Evolutionary conservation across 2,888 invertebrate species (phyloP).

Genomic region (Lysandra coridon): DNA sequence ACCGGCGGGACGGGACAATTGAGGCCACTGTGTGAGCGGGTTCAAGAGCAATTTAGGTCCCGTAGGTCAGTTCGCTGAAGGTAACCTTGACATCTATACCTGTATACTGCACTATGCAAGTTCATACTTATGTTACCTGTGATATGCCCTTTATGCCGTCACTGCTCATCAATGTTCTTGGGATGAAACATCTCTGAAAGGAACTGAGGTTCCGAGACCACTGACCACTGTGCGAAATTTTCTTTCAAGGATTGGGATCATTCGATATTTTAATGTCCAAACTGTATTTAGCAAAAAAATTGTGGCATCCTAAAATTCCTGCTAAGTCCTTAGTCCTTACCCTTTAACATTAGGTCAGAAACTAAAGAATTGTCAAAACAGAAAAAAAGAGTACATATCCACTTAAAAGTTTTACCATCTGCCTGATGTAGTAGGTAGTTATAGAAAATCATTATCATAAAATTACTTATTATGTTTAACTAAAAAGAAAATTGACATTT

Average conservation of each 20-base stretch:
- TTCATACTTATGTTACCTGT: background rate
- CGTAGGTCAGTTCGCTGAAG: conserved; percentile 80
- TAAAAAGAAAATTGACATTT: background rate
- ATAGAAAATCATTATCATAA: too few relatives aligned
- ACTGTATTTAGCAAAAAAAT: too few relatives aligned
- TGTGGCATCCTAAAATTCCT: too few relatives aligned
- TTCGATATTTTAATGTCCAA: too few relatives aligned
- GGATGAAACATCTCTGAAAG: background rate
- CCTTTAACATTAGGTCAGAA: too few relatives aligned
- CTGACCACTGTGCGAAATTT: background rate
- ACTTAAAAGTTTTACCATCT: too few relatives aligned
- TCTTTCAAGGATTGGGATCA: too few relatives aligned
- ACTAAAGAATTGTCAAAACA: too few relatives aligned
- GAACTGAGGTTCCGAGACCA: too few relatives aligned
- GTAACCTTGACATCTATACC: conserved; percentile 77
- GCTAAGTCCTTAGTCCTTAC: too few relatives aligned
- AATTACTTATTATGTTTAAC: background rate
- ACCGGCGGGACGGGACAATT: conserved; percentile 78
- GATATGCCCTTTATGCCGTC: background rate
- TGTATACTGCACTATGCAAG: conserved; percentile 30
- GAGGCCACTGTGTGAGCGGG: conserved; percentile 79
- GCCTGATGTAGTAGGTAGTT: too few relatives aligned
- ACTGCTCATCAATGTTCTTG: background rate
- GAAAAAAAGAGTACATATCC: too few relatives aligned
- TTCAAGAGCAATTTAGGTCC: conserved; percentile 80